These are phyloP conservation scores for Trochalopteron elliotii DNA, from an alignment of 2,113 vertebrate species.

Conservation along the genomic window DNA sequence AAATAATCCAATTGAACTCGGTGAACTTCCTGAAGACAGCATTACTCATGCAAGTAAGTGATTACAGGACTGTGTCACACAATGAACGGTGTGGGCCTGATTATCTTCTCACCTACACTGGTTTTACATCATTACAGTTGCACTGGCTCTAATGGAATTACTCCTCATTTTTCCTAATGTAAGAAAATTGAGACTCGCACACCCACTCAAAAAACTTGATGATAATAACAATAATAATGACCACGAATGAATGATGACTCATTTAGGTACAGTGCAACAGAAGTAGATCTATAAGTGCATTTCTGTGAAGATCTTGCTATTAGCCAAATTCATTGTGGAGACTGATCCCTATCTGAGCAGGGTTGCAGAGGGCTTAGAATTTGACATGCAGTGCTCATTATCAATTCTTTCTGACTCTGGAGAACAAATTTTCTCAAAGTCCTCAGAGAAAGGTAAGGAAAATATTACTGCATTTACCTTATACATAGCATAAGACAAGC, in stretches of 20 bases:
- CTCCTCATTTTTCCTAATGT: not conserved
- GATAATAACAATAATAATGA: not conserved
- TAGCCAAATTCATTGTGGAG: not conserved
- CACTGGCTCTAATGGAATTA: not conserved
- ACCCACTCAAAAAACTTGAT: not conserved
- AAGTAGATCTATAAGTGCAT: not conserved
- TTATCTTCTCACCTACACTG: conserved; percentile 53
- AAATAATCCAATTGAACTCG: conserved; percentile 52
- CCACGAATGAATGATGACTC: not conserved
- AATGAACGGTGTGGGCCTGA: conserved; percentile 9
- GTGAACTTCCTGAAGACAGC: conserved; percentile 62
- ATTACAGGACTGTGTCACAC: conserved; percentile 52
- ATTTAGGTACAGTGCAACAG: not conserved
- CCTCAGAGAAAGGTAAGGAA: not conserved
- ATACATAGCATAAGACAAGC: not conserved
- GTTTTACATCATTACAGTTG: conserved; percentile 18
- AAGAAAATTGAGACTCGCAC: not conserved
- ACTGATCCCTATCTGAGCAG: not conserved
- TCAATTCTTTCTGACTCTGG: not conserved
- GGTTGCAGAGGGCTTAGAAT: not conserved
- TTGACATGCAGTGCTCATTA: not conserved
- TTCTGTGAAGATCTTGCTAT: not conserved
- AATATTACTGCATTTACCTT: not conserved
- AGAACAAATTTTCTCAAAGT: not conserved
- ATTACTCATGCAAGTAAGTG: conserved; percentile 64